Evolutionary conservation across 2,797 vertebrate genomes (phyloP).

Genomic region (Scolopax rusticola): DNA sequence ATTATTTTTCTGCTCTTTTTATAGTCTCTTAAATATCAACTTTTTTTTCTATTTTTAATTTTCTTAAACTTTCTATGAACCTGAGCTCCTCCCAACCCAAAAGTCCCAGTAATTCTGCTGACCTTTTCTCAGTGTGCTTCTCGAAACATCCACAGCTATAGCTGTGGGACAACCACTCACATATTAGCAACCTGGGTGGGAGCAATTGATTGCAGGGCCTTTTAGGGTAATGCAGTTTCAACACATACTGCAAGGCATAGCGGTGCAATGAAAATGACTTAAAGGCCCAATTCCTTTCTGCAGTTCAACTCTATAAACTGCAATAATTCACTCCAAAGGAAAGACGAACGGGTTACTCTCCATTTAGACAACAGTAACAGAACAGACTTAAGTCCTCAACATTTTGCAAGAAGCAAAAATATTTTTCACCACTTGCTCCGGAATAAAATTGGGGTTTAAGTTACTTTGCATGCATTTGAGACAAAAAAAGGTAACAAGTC

Average conservation of each 20-base stretch:
- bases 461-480: not conserved
- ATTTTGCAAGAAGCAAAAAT: constrained; percentile 7
- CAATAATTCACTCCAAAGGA: not conserved
- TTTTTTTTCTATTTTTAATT: not conserved
- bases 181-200: not conserved
- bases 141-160: not conserved
- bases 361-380: not conserved
- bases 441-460: not conserved
- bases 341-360: not conserved
- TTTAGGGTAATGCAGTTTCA: constrained; percentile 37
- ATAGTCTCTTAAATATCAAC: not conserved
- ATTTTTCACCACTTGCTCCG: not conserved
- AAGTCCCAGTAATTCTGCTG: not conserved
- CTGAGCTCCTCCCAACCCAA: not conserved
- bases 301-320: constrained; percentile 16
- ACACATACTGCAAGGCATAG: not conserved
- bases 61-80: constrained; percentile 39
- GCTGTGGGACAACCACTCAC: not conserved
- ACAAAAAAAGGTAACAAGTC: not conserved
- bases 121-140: not conserved
- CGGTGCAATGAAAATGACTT: constrained; percentile 11
- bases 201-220: not conserved
- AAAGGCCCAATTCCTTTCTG: constrained; percentile 17
- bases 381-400: not conserved
- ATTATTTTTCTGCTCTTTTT: constrained; percentile 14